Conservation (phyloP, 2,797 vertebrate species). For the Margarornis squamiger region DNA sequence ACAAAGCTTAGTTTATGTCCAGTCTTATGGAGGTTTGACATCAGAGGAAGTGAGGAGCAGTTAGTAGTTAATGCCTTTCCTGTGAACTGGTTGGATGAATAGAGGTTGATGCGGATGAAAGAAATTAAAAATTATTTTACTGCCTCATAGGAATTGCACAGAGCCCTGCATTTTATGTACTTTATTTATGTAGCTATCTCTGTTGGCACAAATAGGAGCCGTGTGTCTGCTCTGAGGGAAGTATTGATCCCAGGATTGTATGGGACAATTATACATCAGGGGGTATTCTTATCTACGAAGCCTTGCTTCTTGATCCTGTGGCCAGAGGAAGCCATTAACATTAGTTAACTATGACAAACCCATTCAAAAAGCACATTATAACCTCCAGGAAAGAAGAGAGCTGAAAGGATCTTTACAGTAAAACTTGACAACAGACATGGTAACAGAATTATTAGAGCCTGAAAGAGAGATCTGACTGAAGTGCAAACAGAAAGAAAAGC, state of each 20-base stretch:
- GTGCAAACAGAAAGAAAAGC: neutral
- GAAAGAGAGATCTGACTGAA: neutral
- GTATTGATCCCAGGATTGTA: neutral
- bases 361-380: neutral
- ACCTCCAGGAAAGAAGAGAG: neutral
- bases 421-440: neutral
- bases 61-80: slow-evolving; percentile 60
- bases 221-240: slow-evolving; percentile 14
- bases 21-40: slow-evolving; percentile 22
- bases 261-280: neutral
- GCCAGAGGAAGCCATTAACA: neutral
- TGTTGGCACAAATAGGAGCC: neutral
- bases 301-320: neutral
- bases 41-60: neutral
- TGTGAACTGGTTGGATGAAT: slow-evolving; percentile 14
- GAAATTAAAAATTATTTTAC: slow-evolving; percentile 13
- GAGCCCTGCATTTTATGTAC: neutral
- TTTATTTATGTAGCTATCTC: slow-evolving; percentile 25
- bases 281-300: slow-evolving; percentile 28
- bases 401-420: neutral
- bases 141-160: neutral
- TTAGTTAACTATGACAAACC: neutral
- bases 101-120: slow-evolving; percentile 47
- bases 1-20: slow-evolving; percentile 49
- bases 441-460: neutral